Evolutionary conservation across 2,888 invertebrate genomes (phyloP).

Genomic region (Rugalucina vietnamica): DNA sequence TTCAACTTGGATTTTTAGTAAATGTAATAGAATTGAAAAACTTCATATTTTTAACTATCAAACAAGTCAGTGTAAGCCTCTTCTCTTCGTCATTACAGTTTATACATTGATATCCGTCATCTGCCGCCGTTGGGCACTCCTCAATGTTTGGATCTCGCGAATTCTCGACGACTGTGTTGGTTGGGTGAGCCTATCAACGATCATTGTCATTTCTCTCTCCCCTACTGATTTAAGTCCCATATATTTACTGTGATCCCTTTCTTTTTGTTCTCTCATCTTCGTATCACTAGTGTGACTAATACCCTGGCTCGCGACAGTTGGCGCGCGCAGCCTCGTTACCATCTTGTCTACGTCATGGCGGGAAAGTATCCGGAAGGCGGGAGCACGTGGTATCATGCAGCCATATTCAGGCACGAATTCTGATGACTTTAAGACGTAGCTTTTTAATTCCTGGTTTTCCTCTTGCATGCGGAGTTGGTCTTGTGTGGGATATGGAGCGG

Average conservation of each 20-base stretch:
- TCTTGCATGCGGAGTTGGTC: slow-evolving; percentile 69
- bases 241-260: slow-evolving; percentile 64
- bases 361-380: slow-evolving; percentile 75
- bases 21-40: too few species aligned
- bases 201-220: slow-evolving; percentile 65
- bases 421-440: slow-evolving; percentile 69
- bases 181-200: slow-evolving; percentile 65
- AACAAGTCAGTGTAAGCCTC: too few species aligned
- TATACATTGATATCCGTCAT: slow-evolving; percentile 2
- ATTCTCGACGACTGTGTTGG: slow-evolving; percentile 72
- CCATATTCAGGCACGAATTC: slow-evolving; percentile 73
- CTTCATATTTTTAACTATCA: too few species aligned
- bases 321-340: slow-evolving; percentile 63
- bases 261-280: slow-evolving; percentile 55
- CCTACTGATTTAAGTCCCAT: slow-evolving; percentile 65
- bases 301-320: slow-evolving; percentile 70
- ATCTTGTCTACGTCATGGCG: slow-evolving; percentile 70
- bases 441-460: slow-evolving; percentile 69
- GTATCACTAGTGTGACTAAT: slow-evolving; percentile 65
- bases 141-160: slow-evolving; percentile 61
- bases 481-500: slow-evolving; percentile 70
- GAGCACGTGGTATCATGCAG: slow-evolving; percentile 76
- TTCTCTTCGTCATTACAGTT: too few species aligned
- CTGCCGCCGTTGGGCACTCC: not conserved
- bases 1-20: too few species aligned